Evolutionary conservation across 2,113 vertebrate genomes (phyloP).

Genomic region (Gymnocephalus cernua): DNA sequence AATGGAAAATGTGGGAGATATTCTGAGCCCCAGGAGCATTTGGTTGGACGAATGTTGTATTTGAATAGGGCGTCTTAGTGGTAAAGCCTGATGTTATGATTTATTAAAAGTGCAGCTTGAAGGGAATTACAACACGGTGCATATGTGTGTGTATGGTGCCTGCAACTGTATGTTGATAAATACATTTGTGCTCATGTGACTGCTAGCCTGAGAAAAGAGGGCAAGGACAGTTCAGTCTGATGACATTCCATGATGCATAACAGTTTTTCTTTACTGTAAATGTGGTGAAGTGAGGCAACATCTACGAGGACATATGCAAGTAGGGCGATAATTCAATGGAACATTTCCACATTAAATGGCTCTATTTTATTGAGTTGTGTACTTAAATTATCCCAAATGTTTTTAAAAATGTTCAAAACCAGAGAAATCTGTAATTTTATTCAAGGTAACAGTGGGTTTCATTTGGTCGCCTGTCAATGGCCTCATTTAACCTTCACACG

Average conservation of each 20-base stretch:
- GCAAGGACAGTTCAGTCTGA: slow-evolving; percentile 51
- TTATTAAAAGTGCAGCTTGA: slow-evolving; percentile 78
- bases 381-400: no score
- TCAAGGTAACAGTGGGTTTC: no score
- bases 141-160: slow-evolving; percentile 9
- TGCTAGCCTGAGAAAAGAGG: slow-evolving; percentile 20
- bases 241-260: slow-evolving; percentile 5
- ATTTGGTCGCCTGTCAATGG: no score
- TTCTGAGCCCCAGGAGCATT: slow-evolving; percentile 68
- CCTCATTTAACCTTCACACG: no score
- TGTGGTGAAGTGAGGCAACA: not conserved
- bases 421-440: no score
- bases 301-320: not conserved
- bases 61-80: slow-evolving; percentile 64
- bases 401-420: no score
- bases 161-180: slow-evolving; percentile 33
- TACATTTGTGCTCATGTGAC: slow-evolving; percentile 30
- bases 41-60: slow-evolving; percentile 69
- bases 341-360: no score
- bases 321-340: not conserved
- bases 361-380: no score
- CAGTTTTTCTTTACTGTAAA: not conserved
- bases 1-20: slow-evolving; percentile 68
- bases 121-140: slow-evolving; percentile 64
- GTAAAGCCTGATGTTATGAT: slow-evolving; percentile 70